Conservation (phyloP, 2,113 vertebrate genomes). For the Micromys minutus region DNA sequence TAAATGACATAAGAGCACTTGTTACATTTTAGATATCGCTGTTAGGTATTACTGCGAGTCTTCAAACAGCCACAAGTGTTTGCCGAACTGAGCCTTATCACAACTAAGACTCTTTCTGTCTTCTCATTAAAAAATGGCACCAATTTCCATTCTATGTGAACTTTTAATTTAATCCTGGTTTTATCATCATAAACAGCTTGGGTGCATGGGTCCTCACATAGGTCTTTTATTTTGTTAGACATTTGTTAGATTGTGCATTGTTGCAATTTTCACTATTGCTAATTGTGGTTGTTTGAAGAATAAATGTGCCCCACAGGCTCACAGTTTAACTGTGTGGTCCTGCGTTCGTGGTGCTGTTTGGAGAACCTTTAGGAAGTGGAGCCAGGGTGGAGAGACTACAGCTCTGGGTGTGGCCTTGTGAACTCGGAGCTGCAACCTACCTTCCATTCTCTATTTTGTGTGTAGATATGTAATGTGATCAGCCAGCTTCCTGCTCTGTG, state of each 20-base stretch:
- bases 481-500: not conserved
- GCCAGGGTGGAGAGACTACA: not conserved
- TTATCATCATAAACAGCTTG: not conserved
- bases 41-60: not conserved
- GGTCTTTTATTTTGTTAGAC: not conserved
- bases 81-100: not conserved
- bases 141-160: too few species aligned
- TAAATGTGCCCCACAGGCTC: not conserved
- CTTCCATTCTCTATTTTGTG: not conserved
- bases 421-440: not conserved
- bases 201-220: not conserved
- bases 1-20: not conserved
- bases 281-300: not conserved
- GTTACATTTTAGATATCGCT: not conserved
- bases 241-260: not conserved
- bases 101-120: not conserved
- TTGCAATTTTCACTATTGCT: not conserved
- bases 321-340: not conserved
- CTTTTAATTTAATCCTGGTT: not conserved
- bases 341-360: not conserved
- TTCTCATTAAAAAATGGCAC: conserved; percentile 16
- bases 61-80: not conserved
- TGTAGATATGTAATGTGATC: not conserved
- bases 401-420: not conserved
- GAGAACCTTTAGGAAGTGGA: not conserved